Conservation (phyloP, 2,797 vertebrate genomes). For the Xiphorhynchus erythropygius region DNA sequence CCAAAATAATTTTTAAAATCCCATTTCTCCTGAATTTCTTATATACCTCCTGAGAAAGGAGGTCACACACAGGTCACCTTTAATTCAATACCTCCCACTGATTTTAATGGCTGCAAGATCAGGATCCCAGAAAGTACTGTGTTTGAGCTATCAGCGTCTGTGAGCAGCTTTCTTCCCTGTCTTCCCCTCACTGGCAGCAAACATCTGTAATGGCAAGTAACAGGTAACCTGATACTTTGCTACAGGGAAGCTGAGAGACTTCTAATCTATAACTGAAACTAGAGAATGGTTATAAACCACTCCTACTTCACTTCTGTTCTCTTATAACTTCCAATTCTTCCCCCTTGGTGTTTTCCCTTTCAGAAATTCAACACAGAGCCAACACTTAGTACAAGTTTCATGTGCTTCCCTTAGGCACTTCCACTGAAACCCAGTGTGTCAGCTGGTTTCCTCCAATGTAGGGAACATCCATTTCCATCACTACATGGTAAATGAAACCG, state of each 20-base stretch:
- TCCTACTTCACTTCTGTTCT: constrained; percentile 16
- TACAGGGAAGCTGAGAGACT: constrained; percentile 10
- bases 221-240: constrained; percentile 39
- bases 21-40: background rate
- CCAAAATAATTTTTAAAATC: background rate
- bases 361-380: background rate
- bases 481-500: accelerated
- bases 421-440: background rate
- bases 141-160: background rate
- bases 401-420: background rate
- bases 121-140: background rate
- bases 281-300: constrained; percentile 28
- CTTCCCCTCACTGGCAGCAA: background rate
- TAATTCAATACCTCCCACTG: background rate
- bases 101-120: background rate
- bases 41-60: background rate
- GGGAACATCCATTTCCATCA: background rate
- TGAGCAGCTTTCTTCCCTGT: background rate
- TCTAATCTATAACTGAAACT: constrained; percentile 49
- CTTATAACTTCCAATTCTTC: background rate
- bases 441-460: background rate
- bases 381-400: background rate
- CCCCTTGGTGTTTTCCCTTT: background rate
- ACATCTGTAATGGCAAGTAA: constrained; percentile 5
- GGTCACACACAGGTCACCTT: background rate